phyloP scores from a whole-genome alignment of 2,888 invertebrate species.

The Lissocephala sabroskyi region DNA sequence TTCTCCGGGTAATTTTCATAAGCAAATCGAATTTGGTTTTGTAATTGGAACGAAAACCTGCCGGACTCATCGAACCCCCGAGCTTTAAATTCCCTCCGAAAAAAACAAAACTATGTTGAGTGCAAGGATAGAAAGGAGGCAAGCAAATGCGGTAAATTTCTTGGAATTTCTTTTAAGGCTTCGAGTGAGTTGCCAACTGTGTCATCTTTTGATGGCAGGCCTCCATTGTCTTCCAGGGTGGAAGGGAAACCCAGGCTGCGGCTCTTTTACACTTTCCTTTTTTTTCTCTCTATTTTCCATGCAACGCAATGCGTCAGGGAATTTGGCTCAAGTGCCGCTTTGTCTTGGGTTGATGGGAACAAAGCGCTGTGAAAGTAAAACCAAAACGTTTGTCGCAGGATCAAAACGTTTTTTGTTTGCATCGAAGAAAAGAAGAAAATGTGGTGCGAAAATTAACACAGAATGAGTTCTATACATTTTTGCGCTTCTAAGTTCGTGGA shows the following conservation, averaged over 20 bases:
- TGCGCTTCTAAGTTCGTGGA: too few species aligned
- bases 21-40: slow-evolving; percentile 63
- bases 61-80: neutral
- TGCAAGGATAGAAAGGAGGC: slow-evolving; percentile 1
- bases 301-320: slow-evolving; percentile 48
- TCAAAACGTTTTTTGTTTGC: too few species aligned
- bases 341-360: too few species aligned
- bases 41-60: slow-evolving; percentile 58
- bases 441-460: too few species aligned
- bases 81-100: too few species aligned
- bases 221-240: too few species aligned
- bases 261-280: slow-evolving; percentile 33
- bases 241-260: too few species aligned
- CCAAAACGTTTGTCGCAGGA: too few species aligned
- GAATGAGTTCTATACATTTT: too few species aligned
- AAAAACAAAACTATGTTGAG: slow-evolving; percentile 1
- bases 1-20: slow-evolving; percentile 53
- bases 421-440: too few species aligned
- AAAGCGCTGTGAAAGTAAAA: too few species aligned
- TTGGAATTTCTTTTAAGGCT: neutral
- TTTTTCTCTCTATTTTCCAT: too few species aligned
- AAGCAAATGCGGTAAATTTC: neutral
- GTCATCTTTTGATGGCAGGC: slow-evolving; percentile 40
- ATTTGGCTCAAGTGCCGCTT: slow-evolving; percentile 52
- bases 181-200: slow-evolving; percentile 32